Conservation (phyloP, 2,797 vertebrate species). For the Acrocephalus scirpaceus region DNA sequence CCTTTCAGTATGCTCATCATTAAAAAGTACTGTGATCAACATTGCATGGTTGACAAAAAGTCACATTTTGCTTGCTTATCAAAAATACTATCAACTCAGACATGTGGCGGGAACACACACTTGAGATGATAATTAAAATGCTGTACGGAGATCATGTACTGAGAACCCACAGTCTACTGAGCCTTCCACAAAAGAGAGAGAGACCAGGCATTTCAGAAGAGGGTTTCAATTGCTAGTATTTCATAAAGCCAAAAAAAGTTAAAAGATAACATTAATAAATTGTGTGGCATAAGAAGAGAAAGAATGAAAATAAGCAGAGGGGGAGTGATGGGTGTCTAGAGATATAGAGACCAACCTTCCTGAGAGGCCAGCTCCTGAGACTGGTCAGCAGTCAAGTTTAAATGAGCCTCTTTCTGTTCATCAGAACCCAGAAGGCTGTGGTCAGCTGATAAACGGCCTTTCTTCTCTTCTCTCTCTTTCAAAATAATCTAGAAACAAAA, state of each 20-base stretch:
- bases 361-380: conserved; percentile 88
- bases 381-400: conserved; percentile 86
- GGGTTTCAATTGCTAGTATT: not conserved
- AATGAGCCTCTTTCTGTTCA: conserved; percentile 84
- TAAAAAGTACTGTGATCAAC: not conserved
- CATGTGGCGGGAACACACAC: not conserved
- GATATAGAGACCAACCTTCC: conserved; percentile 80
- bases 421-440: conserved; percentile 82
- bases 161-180: not conserved
- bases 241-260: not conserved
- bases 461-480: conserved; percentile 97
- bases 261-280: not conserved
- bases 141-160: not conserved
- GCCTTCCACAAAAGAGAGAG: not conserved
- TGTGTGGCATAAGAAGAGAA: not conserved
- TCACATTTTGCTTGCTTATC: not conserved
- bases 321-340: not conserved
- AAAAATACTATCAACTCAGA: not conserved
- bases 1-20: not conserved
- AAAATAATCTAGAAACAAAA: conserved; percentile 88
- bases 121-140: not conserved
- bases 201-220: not conserved
- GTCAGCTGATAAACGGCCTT: conserved; percentile 88
- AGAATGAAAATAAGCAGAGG: not conserved
- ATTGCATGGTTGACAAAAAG: accelerated